A percentile compares a stretch with the other conserved stretches of the same genome.
Conservation (phyloP, 2,797 vertebrate species). For the Micrastur ruficollis region DNA sequence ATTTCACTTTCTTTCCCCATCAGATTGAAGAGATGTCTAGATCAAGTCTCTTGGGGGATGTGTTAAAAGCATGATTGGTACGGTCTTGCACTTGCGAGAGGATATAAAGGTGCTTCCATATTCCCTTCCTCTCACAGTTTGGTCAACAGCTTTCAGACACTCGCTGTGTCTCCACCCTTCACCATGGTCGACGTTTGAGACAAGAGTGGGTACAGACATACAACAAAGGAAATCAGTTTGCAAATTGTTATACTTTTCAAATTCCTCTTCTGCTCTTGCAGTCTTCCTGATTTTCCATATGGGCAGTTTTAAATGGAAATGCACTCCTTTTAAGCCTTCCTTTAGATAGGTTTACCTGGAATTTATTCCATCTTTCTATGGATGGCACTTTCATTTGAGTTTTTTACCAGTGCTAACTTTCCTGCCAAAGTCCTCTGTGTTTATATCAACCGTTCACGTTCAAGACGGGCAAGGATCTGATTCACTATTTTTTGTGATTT, state of each 20-base stretch:
- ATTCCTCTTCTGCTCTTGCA: neutral
- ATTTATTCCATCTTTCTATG: neutral
- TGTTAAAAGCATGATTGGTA: neutral
- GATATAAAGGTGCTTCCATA: neutral
- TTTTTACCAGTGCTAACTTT: neutral
- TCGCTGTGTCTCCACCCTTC: neutral
- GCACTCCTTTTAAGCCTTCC: neutral
- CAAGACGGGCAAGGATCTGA: neutral
- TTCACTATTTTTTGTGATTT: neutral
- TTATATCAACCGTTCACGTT: neutral
- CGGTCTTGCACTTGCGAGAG: neutral
- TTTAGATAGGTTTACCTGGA: neutral
- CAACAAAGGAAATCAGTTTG: neutral
- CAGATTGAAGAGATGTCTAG: neutral
- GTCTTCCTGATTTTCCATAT: neutral
- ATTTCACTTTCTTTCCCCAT: neutral
- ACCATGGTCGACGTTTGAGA: accelerated
- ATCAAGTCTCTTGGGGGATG: neutral
- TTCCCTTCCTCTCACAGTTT: neutral
- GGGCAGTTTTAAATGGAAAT: neutral
- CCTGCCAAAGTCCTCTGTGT: neutral
- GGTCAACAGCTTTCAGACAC: neutral
- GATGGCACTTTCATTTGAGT: neutral
- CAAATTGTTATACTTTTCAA: neutral
- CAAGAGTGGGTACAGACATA: neutral